Evolutionary conservation across 2,888 invertebrate species (phyloP).

Genomic region (Eremobia ochroleuca): DNA sequence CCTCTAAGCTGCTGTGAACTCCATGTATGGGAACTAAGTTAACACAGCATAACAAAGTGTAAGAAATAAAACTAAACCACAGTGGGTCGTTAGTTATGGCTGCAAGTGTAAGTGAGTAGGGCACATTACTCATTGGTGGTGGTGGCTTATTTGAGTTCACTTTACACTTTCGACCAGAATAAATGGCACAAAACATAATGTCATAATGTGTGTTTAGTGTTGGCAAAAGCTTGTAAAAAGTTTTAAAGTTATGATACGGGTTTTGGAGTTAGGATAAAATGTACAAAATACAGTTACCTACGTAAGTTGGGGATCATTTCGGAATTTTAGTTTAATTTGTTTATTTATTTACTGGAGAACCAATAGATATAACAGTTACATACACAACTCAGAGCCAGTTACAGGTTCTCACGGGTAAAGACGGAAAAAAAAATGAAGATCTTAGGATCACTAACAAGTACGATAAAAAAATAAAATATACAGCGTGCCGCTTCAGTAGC

Average conservation of each 20-base stretch:
- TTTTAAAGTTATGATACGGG: not conserved
- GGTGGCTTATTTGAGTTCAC: conserved; percentile 16
- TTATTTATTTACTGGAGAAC: no score
- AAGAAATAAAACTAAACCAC: conserved; percentile 47
- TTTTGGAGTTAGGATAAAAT: not conserved
- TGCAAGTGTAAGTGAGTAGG: conserved; percentile 51
- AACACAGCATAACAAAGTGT: conserved; percentile 19
- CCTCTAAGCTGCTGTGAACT: conserved; percentile 19
- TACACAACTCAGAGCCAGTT: no score
- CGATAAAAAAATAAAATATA: no score
- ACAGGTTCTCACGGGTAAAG: not conserved
- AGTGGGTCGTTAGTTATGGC: conserved; percentile 48
- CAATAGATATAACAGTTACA: no score
- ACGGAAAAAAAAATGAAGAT: not conserved
- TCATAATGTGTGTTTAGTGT: not conserved
- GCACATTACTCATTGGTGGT: conserved; percentile 45
- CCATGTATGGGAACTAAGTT: conserved; percentile 23
- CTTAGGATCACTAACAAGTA: no score
- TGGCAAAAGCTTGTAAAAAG: not conserved
- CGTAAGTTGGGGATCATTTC: not conserved
- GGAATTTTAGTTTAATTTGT: not conserved
- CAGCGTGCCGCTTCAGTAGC: no score
- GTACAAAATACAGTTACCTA: not conserved
- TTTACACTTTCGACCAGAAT: conserved; percentile 21
- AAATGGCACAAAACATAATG: conserved; percentile 23